Conservation (phyloP, 2,113 vertebrate species). For the Leptosomus discolor region DNA sequence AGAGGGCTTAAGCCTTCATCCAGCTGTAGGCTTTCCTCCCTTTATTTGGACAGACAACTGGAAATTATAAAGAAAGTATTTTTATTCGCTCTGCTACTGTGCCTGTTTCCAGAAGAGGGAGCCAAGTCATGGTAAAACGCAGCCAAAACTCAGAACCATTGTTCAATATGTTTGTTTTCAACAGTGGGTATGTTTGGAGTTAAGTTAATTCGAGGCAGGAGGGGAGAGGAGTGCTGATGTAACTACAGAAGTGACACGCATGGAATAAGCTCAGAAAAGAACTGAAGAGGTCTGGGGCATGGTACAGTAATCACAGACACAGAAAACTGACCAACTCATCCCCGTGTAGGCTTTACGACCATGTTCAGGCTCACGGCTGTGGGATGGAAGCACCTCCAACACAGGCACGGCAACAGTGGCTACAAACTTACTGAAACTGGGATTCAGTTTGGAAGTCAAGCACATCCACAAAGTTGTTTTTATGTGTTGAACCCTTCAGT, state of each 20-base stretch:
- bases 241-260: not conserved
- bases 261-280: not conserved
- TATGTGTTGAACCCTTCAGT: not conserved
- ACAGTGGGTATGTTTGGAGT: not conserved
- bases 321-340: not conserved
- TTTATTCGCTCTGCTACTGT: slow-evolving; percentile 3
- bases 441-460: not conserved
- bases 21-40: not conserved
- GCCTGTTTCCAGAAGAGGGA: slow-evolving; percentile 40
- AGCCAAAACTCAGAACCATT: not conserved
- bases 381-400: not conserved
- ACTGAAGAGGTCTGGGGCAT: not conserved
- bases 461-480: not conserved
- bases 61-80: not conserved
- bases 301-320: too few relatives aligned
- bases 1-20: not conserved
- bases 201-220: not conserved
- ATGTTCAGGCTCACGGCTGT: not conserved
- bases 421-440: not conserved
- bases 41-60: not conserved
- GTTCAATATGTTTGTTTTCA: not conserved
- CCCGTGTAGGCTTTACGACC: fast-evolving
- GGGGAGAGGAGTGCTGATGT: not conserved
- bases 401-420: not conserved
- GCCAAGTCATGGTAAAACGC: not conserved